Percentiles rank a stretch among this genome's conserved stretches.
These are phyloP conservation scores for Musca vetustissima DNA, from an alignment of 1,140 invertebrate genomes.

Conservation along the genomic window DNA sequence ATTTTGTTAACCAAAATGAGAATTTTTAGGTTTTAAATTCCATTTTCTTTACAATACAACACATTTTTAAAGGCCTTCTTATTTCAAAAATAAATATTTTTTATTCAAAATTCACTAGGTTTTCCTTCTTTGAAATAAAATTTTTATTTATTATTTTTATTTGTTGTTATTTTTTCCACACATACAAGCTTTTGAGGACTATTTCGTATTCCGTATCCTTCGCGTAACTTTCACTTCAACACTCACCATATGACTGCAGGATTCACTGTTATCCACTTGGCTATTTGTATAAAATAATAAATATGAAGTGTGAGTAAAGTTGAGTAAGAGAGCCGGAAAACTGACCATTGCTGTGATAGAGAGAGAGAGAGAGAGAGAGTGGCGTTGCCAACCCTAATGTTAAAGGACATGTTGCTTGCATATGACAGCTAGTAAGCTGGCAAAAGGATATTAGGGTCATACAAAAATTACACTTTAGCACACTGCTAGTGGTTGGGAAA, in stretches of 20 bases:
- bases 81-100: too few relatives aligned
- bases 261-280: constrained; percentile 10
- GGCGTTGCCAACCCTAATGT: neutral
- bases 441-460: too few relatives aligned
- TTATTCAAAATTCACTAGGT: too few relatives aligned
- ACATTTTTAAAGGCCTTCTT: too few relatives aligned
- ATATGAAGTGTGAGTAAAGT: constrained; percentile 3
- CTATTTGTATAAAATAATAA: constrained; percentile 18
- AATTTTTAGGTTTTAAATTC: too few relatives aligned
- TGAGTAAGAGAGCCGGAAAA: neutral
- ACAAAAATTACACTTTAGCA: too few relatives aligned
- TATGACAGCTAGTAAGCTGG: too few relatives aligned
- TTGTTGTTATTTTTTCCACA: constrained; percentile 5
- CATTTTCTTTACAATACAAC: too few relatives aligned
- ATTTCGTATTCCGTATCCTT: neutral
- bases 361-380: neutral
- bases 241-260: constrained; percentile 25
- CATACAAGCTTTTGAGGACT: constrained; percentile 1
- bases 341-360: constrained; percentile 8
- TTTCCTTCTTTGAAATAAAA: neutral
- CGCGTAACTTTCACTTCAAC: constrained; percentile 18
- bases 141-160: constrained; percentile 6
- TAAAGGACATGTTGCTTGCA: too few relatives aligned
- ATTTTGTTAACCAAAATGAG: too few relatives aligned
- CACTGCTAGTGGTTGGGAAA: too few relatives aligned